These are phyloP conservation scores for Coremacera marginata DNA, from an alignment of 2,888 invertebrate species.

Conservation along the genomic window DNA sequence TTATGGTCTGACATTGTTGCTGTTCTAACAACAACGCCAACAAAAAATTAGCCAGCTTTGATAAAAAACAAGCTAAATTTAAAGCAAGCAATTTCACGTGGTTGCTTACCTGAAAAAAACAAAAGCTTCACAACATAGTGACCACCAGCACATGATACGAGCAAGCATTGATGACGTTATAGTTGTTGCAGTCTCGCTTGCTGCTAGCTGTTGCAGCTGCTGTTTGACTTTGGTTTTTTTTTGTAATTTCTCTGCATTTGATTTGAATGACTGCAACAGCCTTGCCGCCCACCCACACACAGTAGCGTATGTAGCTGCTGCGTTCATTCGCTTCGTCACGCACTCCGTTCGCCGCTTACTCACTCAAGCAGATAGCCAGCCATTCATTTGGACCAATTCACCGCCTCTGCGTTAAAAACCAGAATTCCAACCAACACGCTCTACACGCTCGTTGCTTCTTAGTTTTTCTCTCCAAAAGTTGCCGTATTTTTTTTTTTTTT, in stretches of 20 bases:
- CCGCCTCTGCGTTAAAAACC: slow-evolving; percentile 16
- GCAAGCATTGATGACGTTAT: slow-evolving; percentile 24
- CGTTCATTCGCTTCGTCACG: background rate
- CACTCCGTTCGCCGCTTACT: background rate
- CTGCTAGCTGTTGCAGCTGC: background rate
- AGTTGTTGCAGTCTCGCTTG: background rate
- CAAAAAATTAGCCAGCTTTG: background rate
- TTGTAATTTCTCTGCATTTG: slow-evolving; percentile 17
- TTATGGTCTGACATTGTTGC: background rate
- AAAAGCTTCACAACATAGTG: slow-evolving; percentile 20
- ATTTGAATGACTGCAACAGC: slow-evolving; percentile 28
- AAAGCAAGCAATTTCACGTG: background rate
- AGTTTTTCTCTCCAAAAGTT: background rate
- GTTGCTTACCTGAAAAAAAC: background rate
- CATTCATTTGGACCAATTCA: slow-evolving; percentile 10
- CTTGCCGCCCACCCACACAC: slow-evolving; percentile 37
- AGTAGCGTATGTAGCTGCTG: background rate
- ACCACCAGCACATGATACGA: slow-evolving; percentile 2
- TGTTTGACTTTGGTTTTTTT: slow-evolving; percentile 5
- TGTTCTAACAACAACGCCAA: background rate
- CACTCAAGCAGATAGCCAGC: slow-evolving; percentile 1
- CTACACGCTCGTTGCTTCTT: background rate
- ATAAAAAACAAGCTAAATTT: background rate
- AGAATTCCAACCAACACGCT: slow-evolving; percentile 11
- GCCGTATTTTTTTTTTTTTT: background rate